A percentile compares a stretch with the other conserved stretches of the same genome.
Conservation (phyloP, 2,888 invertebrate species). For the Orchestes rusci region DNA sequence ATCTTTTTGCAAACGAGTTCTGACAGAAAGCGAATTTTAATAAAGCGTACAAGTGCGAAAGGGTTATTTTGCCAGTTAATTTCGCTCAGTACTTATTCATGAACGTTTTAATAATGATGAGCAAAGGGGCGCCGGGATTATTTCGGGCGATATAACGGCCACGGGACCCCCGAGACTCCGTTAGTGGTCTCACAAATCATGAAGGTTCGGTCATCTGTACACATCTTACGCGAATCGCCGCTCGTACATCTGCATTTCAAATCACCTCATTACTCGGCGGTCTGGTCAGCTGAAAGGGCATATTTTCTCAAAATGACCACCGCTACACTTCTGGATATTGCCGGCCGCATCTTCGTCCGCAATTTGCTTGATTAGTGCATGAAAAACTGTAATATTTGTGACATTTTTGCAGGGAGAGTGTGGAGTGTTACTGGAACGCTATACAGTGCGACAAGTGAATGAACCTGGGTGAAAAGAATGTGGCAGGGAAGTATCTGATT, state of each 20-base stretch:
- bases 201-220: conserved; percentile 40
- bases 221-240: conserved; percentile 37
- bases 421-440: no score
- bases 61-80: conserved; percentile 29
- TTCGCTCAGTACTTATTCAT: conserved; percentile 32
- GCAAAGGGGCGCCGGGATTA: conserved; percentile 17
- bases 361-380: no score
- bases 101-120: conserved; percentile 31
- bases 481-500: no score
- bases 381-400: no score
- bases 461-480: no score
- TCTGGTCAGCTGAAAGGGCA: conserved; percentile 21
- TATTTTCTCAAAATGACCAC: conserved; percentile 23
- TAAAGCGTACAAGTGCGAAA: conserved; percentile 21
- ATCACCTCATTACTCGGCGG: conserved; percentile 28
- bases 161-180: conserved; percentile 31
- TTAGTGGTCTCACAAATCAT: conserved; percentile 43
- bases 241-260: conserved; percentile 43
- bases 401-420: no score
- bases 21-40: conserved; percentile 19
- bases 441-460: no score
- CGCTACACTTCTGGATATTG: conserved; percentile 15
- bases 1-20: conserved; percentile 4
- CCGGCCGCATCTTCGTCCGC: conserved; percentile 3
- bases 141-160: conserved; percentile 24